Evolutionary conservation across 2,888 invertebrate species (phyloP).

Genomic region (Sinhomidia bicolor): DNA sequence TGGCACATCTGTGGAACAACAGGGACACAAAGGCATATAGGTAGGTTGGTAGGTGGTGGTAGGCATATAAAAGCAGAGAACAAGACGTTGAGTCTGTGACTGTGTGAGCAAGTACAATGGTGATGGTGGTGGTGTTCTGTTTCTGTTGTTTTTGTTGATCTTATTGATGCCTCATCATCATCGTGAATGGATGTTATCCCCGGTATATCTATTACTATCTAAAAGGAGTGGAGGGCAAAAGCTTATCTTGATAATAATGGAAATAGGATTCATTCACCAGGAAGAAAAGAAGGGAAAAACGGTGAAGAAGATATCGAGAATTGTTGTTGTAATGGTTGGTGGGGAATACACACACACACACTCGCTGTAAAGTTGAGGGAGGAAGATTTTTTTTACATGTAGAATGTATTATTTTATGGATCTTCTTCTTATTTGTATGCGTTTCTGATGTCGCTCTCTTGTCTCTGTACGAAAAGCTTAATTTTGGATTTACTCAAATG

Average conservation of each 20-base stretch:
- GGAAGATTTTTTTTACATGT: no score
- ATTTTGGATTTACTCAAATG: constrained; percentile 61
- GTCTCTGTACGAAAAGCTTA: constrained; percentile 45
- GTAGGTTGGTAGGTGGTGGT: no score
- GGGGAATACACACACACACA: no score
- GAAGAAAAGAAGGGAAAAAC: constrained; percentile 37
- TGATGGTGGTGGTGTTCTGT: background rate
- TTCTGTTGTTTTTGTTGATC: constrained; percentile 7
- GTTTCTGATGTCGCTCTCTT: constrained; percentile 38
- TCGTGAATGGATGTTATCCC: constrained; percentile 35
- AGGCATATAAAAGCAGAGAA: no score
- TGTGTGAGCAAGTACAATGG: background rate
- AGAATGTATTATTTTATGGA: no score
- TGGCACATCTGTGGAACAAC: constrained; percentile 67
- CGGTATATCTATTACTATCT: constrained; percentile 48
- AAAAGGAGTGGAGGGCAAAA: constrained; percentile 64
- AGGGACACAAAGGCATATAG: constrained; percentile 13
- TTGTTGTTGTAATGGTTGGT: constrained; percentile 22
- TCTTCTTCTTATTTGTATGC: constrained; percentile 65
- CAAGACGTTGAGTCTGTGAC: constrained; percentile 48
- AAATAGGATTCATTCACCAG: constrained; percentile 65
- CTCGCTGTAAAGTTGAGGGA: constrained; percentile 8
- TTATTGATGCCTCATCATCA: constrained; percentile 34
- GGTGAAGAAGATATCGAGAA: constrained; percentile 11
- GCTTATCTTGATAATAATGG: constrained; percentile 70